Evolutionary conservation across 2,888 invertebrate genomes (phyloP).

Genomic region (Parascotia fuliginaria): DNA sequence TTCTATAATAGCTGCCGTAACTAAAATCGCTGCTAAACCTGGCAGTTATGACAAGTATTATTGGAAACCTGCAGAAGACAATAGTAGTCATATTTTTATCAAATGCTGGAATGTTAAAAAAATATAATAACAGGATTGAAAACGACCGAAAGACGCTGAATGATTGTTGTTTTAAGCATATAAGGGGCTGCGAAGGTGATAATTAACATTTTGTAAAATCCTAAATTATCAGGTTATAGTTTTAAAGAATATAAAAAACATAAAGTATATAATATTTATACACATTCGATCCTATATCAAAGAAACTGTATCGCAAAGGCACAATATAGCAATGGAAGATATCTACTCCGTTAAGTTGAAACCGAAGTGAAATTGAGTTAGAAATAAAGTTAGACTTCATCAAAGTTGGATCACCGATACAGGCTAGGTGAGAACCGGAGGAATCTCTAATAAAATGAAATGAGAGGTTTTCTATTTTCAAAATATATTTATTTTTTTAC

Average conservation of each 20-base stretch:
- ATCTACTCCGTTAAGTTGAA: constrained; percentile 29
- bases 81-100: too few species aligned
- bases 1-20: too few species aligned
- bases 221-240: too few species aligned
- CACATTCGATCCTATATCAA: constrained; percentile 2
- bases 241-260: neutral
- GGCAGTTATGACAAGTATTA: too few species aligned
- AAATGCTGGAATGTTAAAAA: too few species aligned
- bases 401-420: constrained; percentile 49
- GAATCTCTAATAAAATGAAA: constrained; percentile 15
- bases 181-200: too few species aligned
- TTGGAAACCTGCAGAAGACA: too few species aligned
- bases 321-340: constrained; percentile 16
- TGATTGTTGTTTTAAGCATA: too few species aligned
- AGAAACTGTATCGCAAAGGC: constrained; percentile 9
- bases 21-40: too few species aligned
- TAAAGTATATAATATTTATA: neutral
- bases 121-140: too few species aligned
- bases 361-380: constrained; percentile 44
- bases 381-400: constrained; percentile 49
- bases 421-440: constrained; percentile 36
- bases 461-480: constrained; percentile 11
- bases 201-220: too few species aligned
- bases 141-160: too few species aligned
- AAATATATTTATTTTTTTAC: constrained; percentile 5